Evolutionary conservation across 2,113 vertebrate genomes (phyloP).

Genomic region (Ramphastos sulfuratus): DNA sequence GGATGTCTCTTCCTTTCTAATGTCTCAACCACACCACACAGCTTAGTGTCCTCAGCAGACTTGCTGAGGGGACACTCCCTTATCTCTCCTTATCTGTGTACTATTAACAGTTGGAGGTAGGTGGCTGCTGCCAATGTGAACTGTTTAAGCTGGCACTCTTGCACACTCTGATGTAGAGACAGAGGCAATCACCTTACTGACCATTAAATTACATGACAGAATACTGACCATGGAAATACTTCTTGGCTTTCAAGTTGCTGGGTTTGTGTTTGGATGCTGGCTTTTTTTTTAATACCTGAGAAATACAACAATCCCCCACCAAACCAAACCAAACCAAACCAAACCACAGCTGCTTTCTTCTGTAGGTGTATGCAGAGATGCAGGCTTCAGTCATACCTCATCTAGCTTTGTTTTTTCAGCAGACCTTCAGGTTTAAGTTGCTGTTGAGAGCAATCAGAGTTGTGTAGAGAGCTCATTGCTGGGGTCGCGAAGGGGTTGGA

Average conservation of each 20-base stretch:
- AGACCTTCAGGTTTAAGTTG: not conserved
- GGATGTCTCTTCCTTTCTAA: no score
- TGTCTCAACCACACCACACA: no score
- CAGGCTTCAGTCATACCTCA: not conserved
- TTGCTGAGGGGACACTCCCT: no score
- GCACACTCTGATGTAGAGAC: not conserved
- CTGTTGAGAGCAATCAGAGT: not conserved
- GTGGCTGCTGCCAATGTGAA: not conserved
- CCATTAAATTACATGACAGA: not conserved
- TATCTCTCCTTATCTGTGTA: not conserved
- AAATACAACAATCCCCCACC: not conserved
- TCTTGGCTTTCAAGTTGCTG: not conserved
- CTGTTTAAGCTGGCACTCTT: not conserved
- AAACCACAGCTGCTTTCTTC: not conserved
- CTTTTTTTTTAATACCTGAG: not conserved
- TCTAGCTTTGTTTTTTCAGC: not conserved
- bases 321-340: not conserved
- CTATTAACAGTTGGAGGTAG: not conserved
- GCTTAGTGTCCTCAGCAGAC: no score
- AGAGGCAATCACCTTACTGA: not conserved
- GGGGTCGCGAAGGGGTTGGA: not conserved
- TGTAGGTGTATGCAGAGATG: not conserved
- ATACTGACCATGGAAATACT: not conserved
- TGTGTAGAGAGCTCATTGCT: not conserved
- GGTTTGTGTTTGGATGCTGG: not conserved